These are phyloP conservation scores for Diglossa cyanea DNA, from an alignment of 2,797 vertebrate genomes.

Conservation along the genomic window DNA sequence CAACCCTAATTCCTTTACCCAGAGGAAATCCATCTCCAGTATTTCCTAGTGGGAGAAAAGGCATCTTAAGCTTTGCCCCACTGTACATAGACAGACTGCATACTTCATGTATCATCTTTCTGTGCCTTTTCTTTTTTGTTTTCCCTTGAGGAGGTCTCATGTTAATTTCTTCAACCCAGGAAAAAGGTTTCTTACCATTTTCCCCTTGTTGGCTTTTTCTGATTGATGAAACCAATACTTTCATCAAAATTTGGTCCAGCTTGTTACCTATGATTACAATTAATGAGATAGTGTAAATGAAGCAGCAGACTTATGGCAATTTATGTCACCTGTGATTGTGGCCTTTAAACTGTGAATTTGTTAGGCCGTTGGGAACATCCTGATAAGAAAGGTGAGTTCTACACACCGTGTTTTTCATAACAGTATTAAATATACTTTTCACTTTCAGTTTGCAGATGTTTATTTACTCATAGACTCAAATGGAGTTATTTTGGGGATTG, in stretches of 20 bases:
- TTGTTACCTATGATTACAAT: neutral
- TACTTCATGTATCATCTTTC: neutral
- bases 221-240: neutral
- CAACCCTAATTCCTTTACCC: neutral
- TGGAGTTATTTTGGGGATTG: conserved; percentile 54
- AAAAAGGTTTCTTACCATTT: neutral
- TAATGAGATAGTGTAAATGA: neutral
- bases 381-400: neutral
- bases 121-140: neutral
- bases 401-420: neutral
- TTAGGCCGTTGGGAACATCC: neutral
- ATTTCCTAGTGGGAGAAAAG: neutral
- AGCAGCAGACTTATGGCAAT: neutral
- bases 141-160: neutral
- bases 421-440: neutral
- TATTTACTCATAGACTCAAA: conserved; percentile 65
- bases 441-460: conserved; percentile 1
- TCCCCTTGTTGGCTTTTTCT: neutral
- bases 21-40: neutral
- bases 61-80: neutral
- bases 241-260: neutral
- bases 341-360: neutral
- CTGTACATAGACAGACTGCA: neutral
- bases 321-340: neutral
- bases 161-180: neutral